These are phyloP conservation scores for Octodon degus DNA, from an alignment of 2,113 vertebrate species.

Conservation along the genomic window DNA sequence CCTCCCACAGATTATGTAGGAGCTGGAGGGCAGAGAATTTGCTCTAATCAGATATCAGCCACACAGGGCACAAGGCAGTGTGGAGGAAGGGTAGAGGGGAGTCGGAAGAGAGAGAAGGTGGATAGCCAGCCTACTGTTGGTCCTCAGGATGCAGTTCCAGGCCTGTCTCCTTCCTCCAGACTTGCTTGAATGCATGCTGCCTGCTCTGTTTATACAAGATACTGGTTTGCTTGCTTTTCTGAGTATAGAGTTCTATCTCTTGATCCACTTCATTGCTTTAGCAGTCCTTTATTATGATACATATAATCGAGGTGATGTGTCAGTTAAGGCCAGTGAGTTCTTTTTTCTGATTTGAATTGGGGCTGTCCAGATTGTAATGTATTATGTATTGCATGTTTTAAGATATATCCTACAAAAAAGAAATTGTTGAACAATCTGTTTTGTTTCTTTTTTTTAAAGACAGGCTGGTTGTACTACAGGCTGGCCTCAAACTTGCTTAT, in stretches of 20 bases:
- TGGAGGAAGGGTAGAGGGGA: background rate
- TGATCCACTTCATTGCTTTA: background rate
- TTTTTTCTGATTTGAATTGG: constrained; percentile 34
- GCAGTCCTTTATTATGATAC: background rate
- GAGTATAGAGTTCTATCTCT: background rate
- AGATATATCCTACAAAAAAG: background rate
- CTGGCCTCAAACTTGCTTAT: too few species aligned
- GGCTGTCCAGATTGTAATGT: background rate
- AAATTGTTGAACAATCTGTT: background rate
- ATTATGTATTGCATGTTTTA: background rate
- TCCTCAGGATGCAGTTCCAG: background rate
- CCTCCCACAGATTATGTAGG: constrained; percentile 8
- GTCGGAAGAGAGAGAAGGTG: background rate
- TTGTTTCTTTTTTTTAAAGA: too few species aligned
- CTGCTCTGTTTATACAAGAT: background rate
- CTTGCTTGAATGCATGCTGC: background rate
- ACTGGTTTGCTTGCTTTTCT: constrained; percentile 4
- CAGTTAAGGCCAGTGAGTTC: background rate
- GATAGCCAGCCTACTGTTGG: background rate
- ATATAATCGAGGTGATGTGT: background rate
- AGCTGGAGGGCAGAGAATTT: background rate
- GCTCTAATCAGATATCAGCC: background rate
- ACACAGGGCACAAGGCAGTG: background rate
- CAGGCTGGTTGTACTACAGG: too few species aligned
- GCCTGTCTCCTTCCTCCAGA: background rate